Conservation (phyloP, 2,113 vertebrate species). For the Phaethornis superciliosus region DNA sequence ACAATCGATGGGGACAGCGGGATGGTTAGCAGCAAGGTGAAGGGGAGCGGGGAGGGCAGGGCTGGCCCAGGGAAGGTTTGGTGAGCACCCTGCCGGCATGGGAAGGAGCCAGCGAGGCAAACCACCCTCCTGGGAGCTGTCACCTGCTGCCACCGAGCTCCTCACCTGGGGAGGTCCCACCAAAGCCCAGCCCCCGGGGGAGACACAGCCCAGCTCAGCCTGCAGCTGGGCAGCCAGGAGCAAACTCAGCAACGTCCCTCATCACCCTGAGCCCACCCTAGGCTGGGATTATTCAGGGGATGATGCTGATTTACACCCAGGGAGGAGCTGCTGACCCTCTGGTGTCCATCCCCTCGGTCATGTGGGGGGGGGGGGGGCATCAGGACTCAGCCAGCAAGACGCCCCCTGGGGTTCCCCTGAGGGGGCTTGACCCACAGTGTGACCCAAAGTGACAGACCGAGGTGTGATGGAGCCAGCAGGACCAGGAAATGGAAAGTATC, state of each 20-base stretch:
- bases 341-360: not conserved
- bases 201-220: not conserved
- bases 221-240: not conserved
- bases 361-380: not conserved
- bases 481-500: not conserved
- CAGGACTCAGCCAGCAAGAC: rapidly evolving
- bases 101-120: not conserved
- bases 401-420: not conserved
- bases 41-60: not conserved
- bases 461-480: rapidly evolving
- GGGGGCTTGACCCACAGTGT: rapidly evolving
- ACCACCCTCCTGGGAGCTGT: not conserved
- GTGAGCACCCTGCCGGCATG: not conserved
- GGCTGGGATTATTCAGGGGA: not conserved
- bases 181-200: not conserved
- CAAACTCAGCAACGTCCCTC: rapidly evolving
- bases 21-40: not conserved
- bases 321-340: not conserved
- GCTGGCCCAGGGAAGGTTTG: not conserved
- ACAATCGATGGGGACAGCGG: not conserved
- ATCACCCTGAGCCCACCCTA: rapidly evolving
- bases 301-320: rapidly evolving
- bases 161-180: not conserved
- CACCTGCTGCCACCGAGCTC: not conserved
- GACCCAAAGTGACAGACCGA: not conserved